phyloP scores from a whole-genome alignment of 2,113 vertebrate genomes.

The Xenopus borealis region DNA sequence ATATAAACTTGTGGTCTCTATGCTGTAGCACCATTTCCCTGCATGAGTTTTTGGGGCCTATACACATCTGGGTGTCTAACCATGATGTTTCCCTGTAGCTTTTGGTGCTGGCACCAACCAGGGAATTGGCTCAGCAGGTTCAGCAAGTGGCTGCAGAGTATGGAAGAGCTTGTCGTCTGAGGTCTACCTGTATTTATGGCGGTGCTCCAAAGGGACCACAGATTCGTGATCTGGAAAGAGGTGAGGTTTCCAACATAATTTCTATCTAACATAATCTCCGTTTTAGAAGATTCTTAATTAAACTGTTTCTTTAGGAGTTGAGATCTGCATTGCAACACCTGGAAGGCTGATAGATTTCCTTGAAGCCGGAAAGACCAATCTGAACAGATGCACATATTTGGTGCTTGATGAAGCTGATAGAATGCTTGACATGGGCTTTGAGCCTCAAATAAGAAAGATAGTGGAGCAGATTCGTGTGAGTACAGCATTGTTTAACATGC shows the following conservation, averaged over 20 bases:
- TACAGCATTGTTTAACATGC: background rate
- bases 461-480: conserved; percentile 95
- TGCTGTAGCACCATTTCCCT: too few species aligned
- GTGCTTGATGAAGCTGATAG: conserved; percentile 96
- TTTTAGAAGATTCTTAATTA: background rate
- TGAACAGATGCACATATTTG: conserved; percentile 92
- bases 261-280: background rate
- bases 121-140: conserved; percentile 95
- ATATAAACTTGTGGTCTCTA: too few species aligned
- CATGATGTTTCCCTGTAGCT: conserved; percentile 51
- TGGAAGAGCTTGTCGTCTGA: conserved; percentile 87
- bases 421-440: conserved; percentile 99
- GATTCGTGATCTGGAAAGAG: conserved; percentile 92
- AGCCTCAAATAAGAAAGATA: conserved; percentile 96
- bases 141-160: conserved; percentile 96
- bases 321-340: conserved; percentile 93
- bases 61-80: too few species aligned
- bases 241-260: conserved; percentile 51
- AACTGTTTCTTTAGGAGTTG: conserved; percentile 62
- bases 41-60: too few species aligned
- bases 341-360: conserved; percentile 96
- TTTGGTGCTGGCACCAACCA: conserved; percentile 90
- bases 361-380: conserved; percentile 93
- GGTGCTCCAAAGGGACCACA: conserved; percentile 96
- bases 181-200: conserved; percentile 94